A percentile compares a stretch with the other conserved stretches of the same genome.
phyloP scores from a whole-genome alignment of 92 coral and sea anemone genomes.

The Nematostella vectensis region DNA sequence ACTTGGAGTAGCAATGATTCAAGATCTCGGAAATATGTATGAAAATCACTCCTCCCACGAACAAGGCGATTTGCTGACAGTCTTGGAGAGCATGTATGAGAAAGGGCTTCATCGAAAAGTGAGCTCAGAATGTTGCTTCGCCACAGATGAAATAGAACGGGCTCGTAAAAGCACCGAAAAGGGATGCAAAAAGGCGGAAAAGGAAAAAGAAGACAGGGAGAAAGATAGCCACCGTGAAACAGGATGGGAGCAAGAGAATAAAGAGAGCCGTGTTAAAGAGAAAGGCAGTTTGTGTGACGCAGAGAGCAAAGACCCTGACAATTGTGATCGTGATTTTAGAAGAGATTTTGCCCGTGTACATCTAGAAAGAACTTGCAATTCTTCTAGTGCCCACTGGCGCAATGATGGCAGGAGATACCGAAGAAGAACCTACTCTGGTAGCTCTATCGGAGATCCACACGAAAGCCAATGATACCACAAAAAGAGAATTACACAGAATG shows the following conservation, averaged over 20 bases:
- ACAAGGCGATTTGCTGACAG: constrained; percentile 51
- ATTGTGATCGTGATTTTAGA: constrained; percentile 5
- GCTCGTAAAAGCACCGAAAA: constrained; percentile 8
- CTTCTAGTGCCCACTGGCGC: constrained; percentile 41
- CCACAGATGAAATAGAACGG: constrained; percentile 29
- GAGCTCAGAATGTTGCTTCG: constrained; percentile 44
- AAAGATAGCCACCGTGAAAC: constrained; percentile 2
- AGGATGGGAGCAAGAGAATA: neutral
- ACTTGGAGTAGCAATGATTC: constrained; percentile 40
- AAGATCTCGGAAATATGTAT: constrained; percentile 61
- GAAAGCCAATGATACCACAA: neutral
- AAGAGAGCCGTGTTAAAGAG: constrained; percentile 1
- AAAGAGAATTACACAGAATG: neutral
- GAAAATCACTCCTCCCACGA: constrained; percentile 55
- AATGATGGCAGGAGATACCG: constrained; percentile 74
- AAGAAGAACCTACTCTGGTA: constrained; percentile 45
- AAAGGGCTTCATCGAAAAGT: constrained; percentile 73
- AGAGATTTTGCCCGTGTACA: constrained; percentile 78
- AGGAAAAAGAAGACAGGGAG: constrained; percentile 14
- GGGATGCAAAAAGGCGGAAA: neutral
- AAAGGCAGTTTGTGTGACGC: no score
- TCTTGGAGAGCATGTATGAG: constrained; percentile 82
- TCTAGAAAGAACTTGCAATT: constrained; percentile 65
- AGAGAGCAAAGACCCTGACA: constrained; percentile 6
- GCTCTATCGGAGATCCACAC: constrained; percentile 23